Percentiles rank a stretch among this genome's conserved stretches.
Conservation (phyloP, 2,888 invertebrate species). For the Zygaena filipendulae region DNA sequence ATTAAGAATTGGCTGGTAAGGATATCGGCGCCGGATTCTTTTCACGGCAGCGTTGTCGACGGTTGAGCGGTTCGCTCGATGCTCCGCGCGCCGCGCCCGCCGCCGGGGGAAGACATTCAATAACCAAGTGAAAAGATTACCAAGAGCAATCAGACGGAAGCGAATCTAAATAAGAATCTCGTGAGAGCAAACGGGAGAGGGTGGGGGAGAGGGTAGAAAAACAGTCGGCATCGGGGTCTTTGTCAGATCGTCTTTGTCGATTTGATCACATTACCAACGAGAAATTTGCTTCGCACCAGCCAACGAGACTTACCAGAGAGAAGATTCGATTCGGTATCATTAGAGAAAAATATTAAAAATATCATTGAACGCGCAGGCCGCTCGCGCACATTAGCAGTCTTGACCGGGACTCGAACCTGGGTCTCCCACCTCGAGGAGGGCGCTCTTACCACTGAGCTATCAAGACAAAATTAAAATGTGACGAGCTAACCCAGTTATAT, state of each 20-base stretch:
- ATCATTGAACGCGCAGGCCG: too few species aligned
- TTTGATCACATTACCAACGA: slow-evolving; percentile 57
- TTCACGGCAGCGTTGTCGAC: slow-evolving; percentile 31
- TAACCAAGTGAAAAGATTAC: slow-evolving; percentile 68
- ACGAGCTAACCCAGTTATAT: slow-evolving; percentile 29
- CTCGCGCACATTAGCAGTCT: slow-evolving; percentile 49
- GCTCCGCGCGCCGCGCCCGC: slow-evolving; percentile 56
- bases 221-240: slow-evolving; percentile 51
- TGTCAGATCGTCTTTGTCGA: slow-evolving; percentile 55
- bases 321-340: too few species aligned
- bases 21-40: slow-evolving; percentile 37
- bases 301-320: too few species aligned
- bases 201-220: slow-evolving; percentile 40
- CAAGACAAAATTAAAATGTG: slow-evolving; percentile 56
- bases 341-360: too few species aligned
- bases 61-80: slow-evolving; percentile 34
- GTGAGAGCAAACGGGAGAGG: slow-evolving; percentile 54
- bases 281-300: slow-evolving; percentile 49
- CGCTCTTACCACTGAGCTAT: slow-evolving; percentile 67
- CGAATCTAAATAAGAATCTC: slow-evolving; percentile 70
- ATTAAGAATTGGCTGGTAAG: slow-evolving; percentile 37
- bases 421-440: slow-evolving; percentile 47
- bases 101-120: slow-evolving; percentile 66
- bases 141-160: slow-evolving; percentile 69
- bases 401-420: slow-evolving; percentile 63